phyloP scores from a whole-genome alignment of 2,888 invertebrate genomes.

The Ceraclea dissimilis region DNA sequence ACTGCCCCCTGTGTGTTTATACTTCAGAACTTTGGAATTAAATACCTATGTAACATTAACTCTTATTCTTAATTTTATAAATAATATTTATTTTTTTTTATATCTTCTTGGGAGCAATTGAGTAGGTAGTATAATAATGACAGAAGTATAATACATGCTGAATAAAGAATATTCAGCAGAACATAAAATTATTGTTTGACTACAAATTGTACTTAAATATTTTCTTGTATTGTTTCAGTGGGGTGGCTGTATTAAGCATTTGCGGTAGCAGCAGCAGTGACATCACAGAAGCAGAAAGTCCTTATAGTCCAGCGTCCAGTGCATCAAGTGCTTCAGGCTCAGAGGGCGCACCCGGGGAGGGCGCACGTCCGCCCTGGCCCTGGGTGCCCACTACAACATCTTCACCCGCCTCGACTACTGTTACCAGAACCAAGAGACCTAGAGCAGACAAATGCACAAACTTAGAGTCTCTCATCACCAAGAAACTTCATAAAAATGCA shows the following conservation, averaged over 20 bases:
- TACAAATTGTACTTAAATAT: too few relatives aligned
- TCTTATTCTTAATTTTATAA: too few relatives aligned
- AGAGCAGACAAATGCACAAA: slow-evolving; percentile 18
- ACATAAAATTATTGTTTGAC: too few relatives aligned
- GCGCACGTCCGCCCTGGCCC: slow-evolving; percentile 14
- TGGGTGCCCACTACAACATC: slow-evolving; percentile 10
- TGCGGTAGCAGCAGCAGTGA: slow-evolving; percentile 67
- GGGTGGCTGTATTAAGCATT: slow-evolving; percentile 74
- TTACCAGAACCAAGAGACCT: slow-evolving; percentile 23
- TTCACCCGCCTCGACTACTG: slow-evolving; percentile 24
- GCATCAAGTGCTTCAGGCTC: slow-evolving; percentile 28
- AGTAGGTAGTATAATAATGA: too few relatives aligned
- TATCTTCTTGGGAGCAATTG: too few relatives aligned
- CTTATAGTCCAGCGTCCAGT: slow-evolving; percentile 62
- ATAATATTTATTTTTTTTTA: too few relatives aligned
- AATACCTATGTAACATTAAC: too few relatives aligned
- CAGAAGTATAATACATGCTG: too few relatives aligned
- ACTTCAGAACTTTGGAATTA: too few relatives aligned
- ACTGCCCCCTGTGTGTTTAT: too few relatives aligned
- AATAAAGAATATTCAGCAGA: too few relatives aligned
- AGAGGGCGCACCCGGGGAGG: slow-evolving; percentile 22
- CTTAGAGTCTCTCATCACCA: slow-evolving; percentile 11
- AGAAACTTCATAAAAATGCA: slow-evolving; percentile 6
- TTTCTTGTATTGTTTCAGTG: slow-evolving; percentile 58
- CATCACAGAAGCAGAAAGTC: slow-evolving; percentile 80